phyloP scores from a whole-genome alignment of 1,140 invertebrate genomes.

The Drosophila seguyi region DNA sequence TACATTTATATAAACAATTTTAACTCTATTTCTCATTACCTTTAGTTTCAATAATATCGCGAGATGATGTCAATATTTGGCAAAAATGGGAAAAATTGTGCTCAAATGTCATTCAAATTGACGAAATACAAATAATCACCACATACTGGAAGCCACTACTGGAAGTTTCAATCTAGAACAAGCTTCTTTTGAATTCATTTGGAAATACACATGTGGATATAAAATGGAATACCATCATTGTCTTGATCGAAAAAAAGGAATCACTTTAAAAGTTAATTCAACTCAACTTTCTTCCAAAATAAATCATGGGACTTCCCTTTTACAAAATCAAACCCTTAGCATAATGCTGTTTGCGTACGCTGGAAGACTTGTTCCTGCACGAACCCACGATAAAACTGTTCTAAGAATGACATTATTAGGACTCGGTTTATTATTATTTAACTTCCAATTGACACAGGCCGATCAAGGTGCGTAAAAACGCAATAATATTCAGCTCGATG shows the following conservation, averaged over 20 bases:
- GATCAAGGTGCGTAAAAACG: conserved; percentile 25
- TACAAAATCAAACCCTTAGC: conserved; percentile 11
- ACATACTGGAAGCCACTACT: neutral
- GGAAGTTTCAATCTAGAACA: neutral
- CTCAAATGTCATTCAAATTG: neutral
- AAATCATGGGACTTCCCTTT: conserved; percentile 36
- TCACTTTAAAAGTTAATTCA: conserved; percentile 4
- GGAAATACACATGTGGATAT: neutral
- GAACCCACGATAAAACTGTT: neutral
- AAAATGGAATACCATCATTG: conserved; percentile 32
- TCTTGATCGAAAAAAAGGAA: neutral
- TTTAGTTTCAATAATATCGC: neutral
- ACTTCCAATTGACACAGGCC: conserved; percentile 10
- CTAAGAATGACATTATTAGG: conserved; percentile 13
- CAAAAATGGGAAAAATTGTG: neutral
- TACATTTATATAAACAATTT: neutral
- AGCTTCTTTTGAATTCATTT: neutral
- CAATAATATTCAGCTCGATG: neutral
- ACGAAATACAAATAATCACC: conserved; percentile 9
- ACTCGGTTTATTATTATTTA: conserved; percentile 4
- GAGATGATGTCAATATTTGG: conserved; percentile 5
- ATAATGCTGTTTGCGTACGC: neutral
- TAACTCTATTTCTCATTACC: no score
- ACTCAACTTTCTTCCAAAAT: conserved; percentile 21
- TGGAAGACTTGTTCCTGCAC: neutral